These are phyloP conservation scores for Seriola quinqueradiata DNA, from an alignment of 2,113 vertebrate species.

Conservation along the genomic window DNA sequence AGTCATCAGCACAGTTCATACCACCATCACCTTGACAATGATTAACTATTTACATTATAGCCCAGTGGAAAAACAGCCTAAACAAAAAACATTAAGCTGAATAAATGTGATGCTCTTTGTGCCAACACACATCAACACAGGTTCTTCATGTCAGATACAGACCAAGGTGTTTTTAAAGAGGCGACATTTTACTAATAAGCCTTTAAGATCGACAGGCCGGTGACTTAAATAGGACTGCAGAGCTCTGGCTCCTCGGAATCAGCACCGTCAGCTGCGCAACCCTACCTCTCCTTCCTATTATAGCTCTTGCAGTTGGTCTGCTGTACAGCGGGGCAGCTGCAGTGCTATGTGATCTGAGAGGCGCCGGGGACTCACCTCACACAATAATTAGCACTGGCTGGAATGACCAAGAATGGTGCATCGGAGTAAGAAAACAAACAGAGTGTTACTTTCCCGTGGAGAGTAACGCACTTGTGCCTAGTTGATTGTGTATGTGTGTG, in stretches of 20 bases:
- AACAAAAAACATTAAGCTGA: no score
- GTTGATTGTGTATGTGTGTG: background rate
- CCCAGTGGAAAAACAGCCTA: background rate
- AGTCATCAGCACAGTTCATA: background rate
- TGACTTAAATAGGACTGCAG: slow-evolving; percentile 84
- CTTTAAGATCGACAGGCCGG: slow-evolving; percentile 50
- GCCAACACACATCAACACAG: background rate
- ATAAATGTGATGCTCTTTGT: background rate
- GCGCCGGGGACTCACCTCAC: slow-evolving; percentile 66
- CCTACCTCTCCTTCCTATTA: slow-evolving; percentile 86
- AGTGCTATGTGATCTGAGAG: slow-evolving; percentile 81
- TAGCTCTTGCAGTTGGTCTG: slow-evolving; percentile 83
- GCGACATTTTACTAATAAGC: slow-evolving; percentile 57
- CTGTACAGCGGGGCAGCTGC: slow-evolving; percentile 81
- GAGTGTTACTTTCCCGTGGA: slow-evolving; percentile 14
- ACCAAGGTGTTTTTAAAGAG: slow-evolving; percentile 37
- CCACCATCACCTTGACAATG: background rate
- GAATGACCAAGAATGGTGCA: slow-evolving; percentile 73
- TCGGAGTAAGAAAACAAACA: slow-evolving; percentile 16
- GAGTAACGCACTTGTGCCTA: background rate
- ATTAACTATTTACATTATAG: background rate
- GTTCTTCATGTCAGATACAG: background rate
- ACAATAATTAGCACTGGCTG: slow-evolving; percentile 66
- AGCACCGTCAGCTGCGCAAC: slow-evolving; percentile 86
- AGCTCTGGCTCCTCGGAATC: slow-evolving; percentile 79